Evolutionary conservation across 23 tunicate genomes (phyloP), one percentile per base, ranked within the genome.

Genomic region (Styela clava): DNA sequence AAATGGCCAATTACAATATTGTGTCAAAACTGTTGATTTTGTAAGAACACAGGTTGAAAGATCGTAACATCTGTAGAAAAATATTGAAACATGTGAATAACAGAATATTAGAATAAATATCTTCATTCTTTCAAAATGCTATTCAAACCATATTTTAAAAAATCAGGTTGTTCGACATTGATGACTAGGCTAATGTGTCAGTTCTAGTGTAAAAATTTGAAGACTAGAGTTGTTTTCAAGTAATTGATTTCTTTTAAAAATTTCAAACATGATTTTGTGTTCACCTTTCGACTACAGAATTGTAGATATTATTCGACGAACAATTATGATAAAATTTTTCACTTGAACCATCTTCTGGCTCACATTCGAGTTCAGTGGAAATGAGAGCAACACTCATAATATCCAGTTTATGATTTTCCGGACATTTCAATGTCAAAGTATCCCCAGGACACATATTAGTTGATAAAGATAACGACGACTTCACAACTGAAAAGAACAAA

Each of bases 1-100:
- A 18, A 18, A 12, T 0, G 71, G 71, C 71, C 71, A 67, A 67
- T 22, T 67, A 67, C 71, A 67, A 29, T 27, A 25, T 67, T 67
- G 30, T 18, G 71, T 18, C 16, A 22, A 67, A 16, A 67, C 16
- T 18, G 71, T 67, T 25, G 24, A n/a, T 1, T 67, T 29, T 16
- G 71, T 25, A 27, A 67, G 31, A 16, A 29, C 16, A 67, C 71
- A 67, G 0, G 31, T 16, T 67, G 71, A 1, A 29, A 67, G 24
- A 18, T 24, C 71, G 24, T 67, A 18, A 24, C 71, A 67, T 67
- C 71, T 67, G 71, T 29, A 19, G 24, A 67, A 67, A 21, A 61
- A 61, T 0, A 0, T 0, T 23, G n/a, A 23, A 61, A 23, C n/a
- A 23, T 61, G 64, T 21, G 64, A 22, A n/a, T n/a, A n/a, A n/a